phyloP scores from a whole-genome alignment of 1,140 invertebrate species.

The Metaphire vulgaris region DNA sequence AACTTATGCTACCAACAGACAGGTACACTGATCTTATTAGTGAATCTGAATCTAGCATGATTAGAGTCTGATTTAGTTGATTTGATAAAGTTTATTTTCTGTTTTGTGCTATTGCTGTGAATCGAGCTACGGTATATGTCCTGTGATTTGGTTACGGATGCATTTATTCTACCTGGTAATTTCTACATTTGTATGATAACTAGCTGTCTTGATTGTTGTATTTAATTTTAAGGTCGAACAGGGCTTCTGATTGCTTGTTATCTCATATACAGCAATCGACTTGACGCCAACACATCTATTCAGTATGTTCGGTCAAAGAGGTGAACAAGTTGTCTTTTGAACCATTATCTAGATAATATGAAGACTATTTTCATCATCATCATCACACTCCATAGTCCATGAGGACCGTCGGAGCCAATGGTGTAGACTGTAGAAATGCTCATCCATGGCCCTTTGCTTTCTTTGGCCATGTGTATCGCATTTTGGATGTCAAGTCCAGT shows the following conservation, averaged over 20 bases:
- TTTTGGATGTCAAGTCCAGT: too few relatives aligned
- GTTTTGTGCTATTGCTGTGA: too few relatives aligned
- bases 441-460: too few relatives aligned
- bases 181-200: background rate
- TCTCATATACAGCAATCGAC: constrained; percentile 69
- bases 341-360: too few relatives aligned
- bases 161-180: background rate
- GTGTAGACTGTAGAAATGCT: too few relatives aligned
- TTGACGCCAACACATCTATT: constrained; percentile 71
- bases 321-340: constrained; percentile 28
- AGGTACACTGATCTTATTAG: background rate
- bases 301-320: constrained; percentile 71
- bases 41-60: background rate
- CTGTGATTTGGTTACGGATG: background rate
- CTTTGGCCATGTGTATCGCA: too few relatives aligned
- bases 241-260: constrained; percentile 80
- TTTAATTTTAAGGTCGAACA: constrained; percentile 63
- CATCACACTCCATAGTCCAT: too few relatives aligned
- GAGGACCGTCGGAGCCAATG: too few relatives aligned
- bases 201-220: constrained; percentile 4
- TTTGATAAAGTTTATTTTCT: background rate
- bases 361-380: too few relatives aligned
- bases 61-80: background rate
- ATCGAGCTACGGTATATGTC: background rate
- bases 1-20: too few relatives aligned